Evolutionary conservation across 2,888 invertebrate genomes (phyloP), one percentile per base, ranked within the genome.

Genomic region (Noctua fimbriata): DNA sequence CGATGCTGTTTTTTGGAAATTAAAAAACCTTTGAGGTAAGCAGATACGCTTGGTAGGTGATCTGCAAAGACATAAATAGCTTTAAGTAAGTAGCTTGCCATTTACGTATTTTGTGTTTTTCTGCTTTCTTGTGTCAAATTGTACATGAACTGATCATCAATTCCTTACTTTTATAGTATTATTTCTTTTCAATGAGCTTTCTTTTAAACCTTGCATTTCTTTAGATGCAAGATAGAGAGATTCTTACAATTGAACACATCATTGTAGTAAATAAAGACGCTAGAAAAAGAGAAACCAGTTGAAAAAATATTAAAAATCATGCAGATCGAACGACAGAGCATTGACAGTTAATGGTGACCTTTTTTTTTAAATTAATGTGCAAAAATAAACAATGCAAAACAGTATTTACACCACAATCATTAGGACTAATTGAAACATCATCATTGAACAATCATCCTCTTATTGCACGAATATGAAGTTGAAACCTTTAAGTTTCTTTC

Each of bases 1-100:
- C 89, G 83, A 83, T 87, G 75, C 58, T 69, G 79, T 81, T 78
- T 89, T 89, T 88, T 83, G 89, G 89, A 82, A 88, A 85, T 87
- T 82, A 82, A 89, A 88, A 87, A 87, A 78, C 16, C 32, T 55
- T 78, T 60, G 2, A 73, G 2, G 84, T 86, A 88, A 89, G 81
- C 72, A 86, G 84, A 88, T 78, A 88, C 87, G 81, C 79, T 80
- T 82, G 76, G 84, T 81, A 79, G 86, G 79, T 70, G 87, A 82
- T 86, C 72, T 86, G 71, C 73, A 66, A 78, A 83, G 58, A 72
- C 84, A 72, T 86, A 83, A 83, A 83, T 67, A 83, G 36, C 28
- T 44, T 24, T 63, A 72, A 55, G 55, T 73, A 67, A 70, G 60
- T 70, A 63, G 36, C 66, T 58, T 28, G 36, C 41, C 32, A 47